Conservation (phyloP, 2,113 vertebrate genomes). For the Fulmarus glacialis region DNA sequence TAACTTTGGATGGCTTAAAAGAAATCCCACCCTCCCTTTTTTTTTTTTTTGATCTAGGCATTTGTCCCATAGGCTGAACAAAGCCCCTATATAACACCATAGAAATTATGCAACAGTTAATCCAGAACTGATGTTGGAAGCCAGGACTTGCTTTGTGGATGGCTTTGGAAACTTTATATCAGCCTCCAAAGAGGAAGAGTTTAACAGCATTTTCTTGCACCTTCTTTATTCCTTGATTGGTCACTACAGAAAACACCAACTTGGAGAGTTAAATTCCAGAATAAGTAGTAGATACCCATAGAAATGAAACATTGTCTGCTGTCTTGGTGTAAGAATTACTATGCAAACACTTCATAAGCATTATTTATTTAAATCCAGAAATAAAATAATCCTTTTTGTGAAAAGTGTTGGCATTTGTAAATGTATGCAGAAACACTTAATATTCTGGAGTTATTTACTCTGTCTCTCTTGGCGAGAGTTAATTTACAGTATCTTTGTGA, state of each 20-base stretch:
- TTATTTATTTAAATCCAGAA: not conserved
- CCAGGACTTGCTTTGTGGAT: not conserved
- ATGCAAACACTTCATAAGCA: not conserved
- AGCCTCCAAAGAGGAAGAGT: not conserved
- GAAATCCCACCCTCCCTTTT: not conserved
- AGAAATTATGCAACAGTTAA: not conserved
- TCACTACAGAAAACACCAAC: not conserved
- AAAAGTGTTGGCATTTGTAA: not conserved
- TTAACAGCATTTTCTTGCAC: not conserved
- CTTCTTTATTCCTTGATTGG: not conserved
- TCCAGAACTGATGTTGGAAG: not conserved
- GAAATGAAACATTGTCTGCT: not conserved
- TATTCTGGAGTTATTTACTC: not conserved
- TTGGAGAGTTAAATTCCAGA: not conserved
- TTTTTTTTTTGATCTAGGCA: not conserved
- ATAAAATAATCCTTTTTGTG: not conserved
- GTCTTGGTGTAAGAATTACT: not conserved
- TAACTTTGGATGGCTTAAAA: not conserved
- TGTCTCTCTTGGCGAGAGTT: not conserved
- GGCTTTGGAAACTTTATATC: not conserved
- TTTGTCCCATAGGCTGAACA: not conserved
- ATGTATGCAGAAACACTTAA: not conserved
- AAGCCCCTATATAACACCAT: rapidly evolving
- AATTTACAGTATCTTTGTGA: not conserved
- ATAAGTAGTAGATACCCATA: not conserved